Base-by-base conservation (phyloP, 2,797 vertebrate species). In the Geotrypetes seraphini region DNA sequence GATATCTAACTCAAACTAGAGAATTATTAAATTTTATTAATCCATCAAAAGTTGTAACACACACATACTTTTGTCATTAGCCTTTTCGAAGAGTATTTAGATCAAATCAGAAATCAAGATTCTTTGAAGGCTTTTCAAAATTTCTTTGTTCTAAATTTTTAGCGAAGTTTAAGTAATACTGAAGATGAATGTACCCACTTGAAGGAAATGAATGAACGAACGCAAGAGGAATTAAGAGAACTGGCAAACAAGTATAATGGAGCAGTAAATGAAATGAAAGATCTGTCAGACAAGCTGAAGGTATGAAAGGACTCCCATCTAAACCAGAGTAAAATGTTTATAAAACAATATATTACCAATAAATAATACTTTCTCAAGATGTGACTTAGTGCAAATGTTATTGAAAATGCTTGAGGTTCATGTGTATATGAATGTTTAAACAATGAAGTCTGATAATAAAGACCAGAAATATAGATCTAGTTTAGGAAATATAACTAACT, bases 101-200 rank as follows among this genome's bases (percentile, higher is more conserved):
- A 8, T 12, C 4, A 35, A 17, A 12, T 22, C 6, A 11, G n/a
- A n/a, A n/a, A n/a, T n/a, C n/a, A n/a, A n/a, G n/a, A n/a, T n/a
- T n/a, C n/a, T n/a, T n/a, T n/a, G n/a, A n/a, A n/a, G n/a, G n/a
- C n/a, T n/a, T n/a, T n/a, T n/a, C n/a, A n/a, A n/a, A n/a, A n/a
- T n/a, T n/a, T n/a, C n/a, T n/a, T n/a, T 43, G 47, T 45, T 50
- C 12, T 53, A 36, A 53, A 27, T 46, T 83, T 69, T 4, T 76
- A 99, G 96, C 71, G 95, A 54, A 90, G 91, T 28, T 85, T 99
- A 53, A 96, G 95, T 57, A 98, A 98, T 74, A 96, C 95, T 1
- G 96, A 99, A 73, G 96, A 99, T 44, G 96, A 98, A 84, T 98
- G 96, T 82, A 97, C 93, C 22, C 95, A 99, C 60, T 81, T 99